Conservation (phyloP, 2,888 invertebrate species). For the Mimachlamys varia region DNA sequence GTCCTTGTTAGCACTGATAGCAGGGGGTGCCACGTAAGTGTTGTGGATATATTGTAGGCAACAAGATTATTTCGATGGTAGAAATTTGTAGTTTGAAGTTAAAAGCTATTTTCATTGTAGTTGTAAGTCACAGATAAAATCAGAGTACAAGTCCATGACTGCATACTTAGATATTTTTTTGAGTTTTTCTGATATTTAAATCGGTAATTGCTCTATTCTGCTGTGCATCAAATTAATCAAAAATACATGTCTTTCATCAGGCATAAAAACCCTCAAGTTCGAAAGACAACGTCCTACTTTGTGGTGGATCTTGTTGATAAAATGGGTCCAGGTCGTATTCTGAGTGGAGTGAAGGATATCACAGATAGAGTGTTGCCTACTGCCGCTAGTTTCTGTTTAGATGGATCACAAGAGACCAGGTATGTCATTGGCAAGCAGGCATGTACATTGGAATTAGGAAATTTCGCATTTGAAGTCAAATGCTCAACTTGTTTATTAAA, state of each 20-base stretch:
- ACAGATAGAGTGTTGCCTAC: slow-evolving; percentile 91
- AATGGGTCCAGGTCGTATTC: slow-evolving; percentile 88
- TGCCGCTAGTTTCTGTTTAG: slow-evolving; percentile 91
- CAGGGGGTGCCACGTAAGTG: slow-evolving; percentile 81
- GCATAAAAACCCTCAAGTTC: slow-evolving; percentile 94
- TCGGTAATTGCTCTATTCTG: no score
- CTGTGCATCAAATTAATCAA: no score
- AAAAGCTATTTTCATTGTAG: no score
- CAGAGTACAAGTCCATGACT: no score
- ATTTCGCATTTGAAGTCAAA: no score
- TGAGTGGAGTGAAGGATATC: slow-evolving; percentile 89
- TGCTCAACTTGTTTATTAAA: no score
- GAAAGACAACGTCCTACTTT: slow-evolving; percentile 91
- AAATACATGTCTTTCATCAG: slow-evolving; percentile 68
- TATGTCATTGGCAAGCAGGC: slow-evolving; percentile 69
- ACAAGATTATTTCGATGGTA: not conserved
- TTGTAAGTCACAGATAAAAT: no score
- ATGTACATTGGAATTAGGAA: no score
- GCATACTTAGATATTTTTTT: no score
- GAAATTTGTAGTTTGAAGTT: no score
- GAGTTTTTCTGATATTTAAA: no score
- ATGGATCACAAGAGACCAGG: slow-evolving; percentile 94
- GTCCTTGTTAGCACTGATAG: slow-evolving; percentile 79
- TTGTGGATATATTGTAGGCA: not conserved
- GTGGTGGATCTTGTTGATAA: slow-evolving; percentile 88